Evolutionary conservation across 2,888 invertebrate genomes (phyloP), one percentile per base, ranked within the genome.

Genomic region (Caenorhabditis virilis): DNA sequence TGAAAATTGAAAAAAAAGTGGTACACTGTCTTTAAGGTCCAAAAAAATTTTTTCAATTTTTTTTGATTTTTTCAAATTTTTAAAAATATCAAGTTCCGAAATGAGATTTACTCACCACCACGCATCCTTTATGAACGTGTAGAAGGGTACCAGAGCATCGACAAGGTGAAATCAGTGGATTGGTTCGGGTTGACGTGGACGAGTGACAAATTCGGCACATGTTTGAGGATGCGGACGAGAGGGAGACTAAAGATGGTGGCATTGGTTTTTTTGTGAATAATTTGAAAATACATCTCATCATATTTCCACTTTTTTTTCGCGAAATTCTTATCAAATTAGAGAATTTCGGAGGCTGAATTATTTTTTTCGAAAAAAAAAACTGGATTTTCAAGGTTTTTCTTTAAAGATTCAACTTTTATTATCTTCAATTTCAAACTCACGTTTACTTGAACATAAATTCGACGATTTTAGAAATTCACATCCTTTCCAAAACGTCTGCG

Each of bases 121-220:
- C 82, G 79, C 87, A 87, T 48, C 84, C 82, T 59, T 84, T 84
- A 74, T 87, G 87, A 33, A 88, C 86, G 76, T 83, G 86, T 69
- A 85, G 83, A 76, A 87, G 83, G 15, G 86, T 85, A 20, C 87
- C 87, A 25, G 86, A 82, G 74, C 87, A 87, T 36, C 87, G 79
- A 73, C 87, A 87, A 0, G 87, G 87, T 5, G 86, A 84, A 54
- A 87, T 86, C 30, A 87, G 83, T 3, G 84, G 82, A 56, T 72
- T 66, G 9, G 61, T 48, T 11, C 58, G 54, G 5, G 64, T 58
- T 20, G 61, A 55, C 25, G 47, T 48, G n/a, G 63, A 56, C 7
- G 59, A 76, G 69, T 87, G 87, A 72, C 87, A 87, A 54, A 87
- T 87, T 52, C 87, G 82, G 76, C 87, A 87, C 55, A 86, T 83